These are phyloP conservation scores for Kryptolebias ocellatus DNA, from an alignment of 2,797 vertebrate genomes.

Conservation along the genomic window DNA sequence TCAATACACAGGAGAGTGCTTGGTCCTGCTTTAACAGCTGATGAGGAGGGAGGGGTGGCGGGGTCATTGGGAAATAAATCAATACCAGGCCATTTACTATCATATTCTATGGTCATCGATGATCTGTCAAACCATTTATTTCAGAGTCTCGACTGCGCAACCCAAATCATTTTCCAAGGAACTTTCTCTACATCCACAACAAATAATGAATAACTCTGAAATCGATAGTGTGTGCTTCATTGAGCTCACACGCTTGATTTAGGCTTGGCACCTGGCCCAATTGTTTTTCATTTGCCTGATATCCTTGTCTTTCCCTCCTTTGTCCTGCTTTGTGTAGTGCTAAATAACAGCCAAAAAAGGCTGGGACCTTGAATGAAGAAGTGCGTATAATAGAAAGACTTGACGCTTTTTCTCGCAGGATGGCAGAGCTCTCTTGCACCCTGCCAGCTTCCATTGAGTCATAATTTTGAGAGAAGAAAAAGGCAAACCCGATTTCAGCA, in stretches of 20 bases:
- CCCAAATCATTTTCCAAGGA: conserved; percentile 72
- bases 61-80: conserved; percentile 69
- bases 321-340: conserved; percentile 48
- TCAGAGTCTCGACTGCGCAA: conserved; percentile 55
- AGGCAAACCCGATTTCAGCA: conserved; percentile 42
- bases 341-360: conserved; percentile 44
- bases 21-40: conserved; percentile 71
- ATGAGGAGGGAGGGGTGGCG: conserved; percentile 30
- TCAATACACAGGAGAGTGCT: conserved; percentile 68
- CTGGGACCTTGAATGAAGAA: conserved; percentile 28
- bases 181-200: conserved; percentile 79
- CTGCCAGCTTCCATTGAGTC: conserved; percentile 45
- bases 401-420: conserved; percentile 34
- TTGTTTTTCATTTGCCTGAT: conserved; percentile 66
- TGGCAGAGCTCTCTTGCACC: conserved; percentile 32
- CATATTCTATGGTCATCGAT: conserved; percentile 77
- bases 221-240: conserved; percentile 72
- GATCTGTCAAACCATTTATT: conserved; percentile 78
- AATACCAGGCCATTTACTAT: conserved; percentile 78
- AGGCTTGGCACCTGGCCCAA: conserved; percentile 67
- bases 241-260: conserved; percentile 70
- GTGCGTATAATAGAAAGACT: conserved; percentile 25
- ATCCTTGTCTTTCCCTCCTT: conserved; percentile 45
- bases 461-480: conserved; percentile 40
- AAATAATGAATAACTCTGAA: conserved; percentile 76